These are phyloP conservation scores for Gobiocypris rarus DNA, from an alignment of 2,113 vertebrate genomes.

Conservation along the genomic window DNA sequence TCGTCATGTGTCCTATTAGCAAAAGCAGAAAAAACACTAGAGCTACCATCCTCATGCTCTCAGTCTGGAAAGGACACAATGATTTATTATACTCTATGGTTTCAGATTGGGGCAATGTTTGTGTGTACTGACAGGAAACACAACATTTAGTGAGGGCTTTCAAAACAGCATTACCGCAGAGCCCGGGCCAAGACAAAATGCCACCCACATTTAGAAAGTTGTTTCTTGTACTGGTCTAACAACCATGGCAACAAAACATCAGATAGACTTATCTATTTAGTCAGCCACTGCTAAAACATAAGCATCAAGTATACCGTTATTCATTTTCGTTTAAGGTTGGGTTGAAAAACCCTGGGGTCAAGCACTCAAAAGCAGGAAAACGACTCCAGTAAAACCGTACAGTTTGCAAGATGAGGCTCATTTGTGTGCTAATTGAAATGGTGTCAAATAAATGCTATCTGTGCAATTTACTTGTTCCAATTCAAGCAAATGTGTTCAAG, in stretches of 20 bases:
- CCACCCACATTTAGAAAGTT: constrained; percentile 43
- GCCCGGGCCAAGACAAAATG: constrained; percentile 42
- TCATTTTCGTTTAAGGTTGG: not conserved
- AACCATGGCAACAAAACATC: constrained; percentile 32
- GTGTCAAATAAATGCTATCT: constrained; percentile 30
- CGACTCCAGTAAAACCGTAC: not conserved
- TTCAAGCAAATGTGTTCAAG: constrained; percentile 34
- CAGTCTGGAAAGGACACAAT: constrained; percentile 30
- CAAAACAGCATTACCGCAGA: constrained; percentile 17
- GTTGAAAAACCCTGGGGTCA: not conserved
- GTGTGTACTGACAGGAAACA: constrained; percentile 44
- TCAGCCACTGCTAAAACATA: constrained; percentile 17
- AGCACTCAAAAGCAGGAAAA: constrained; percentile 14
- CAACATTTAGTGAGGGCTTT: constrained; percentile 49
- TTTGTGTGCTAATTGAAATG: constrained; percentile 25
- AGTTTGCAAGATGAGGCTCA: constrained; percentile 9
- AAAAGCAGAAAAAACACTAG: constrained; percentile 11
- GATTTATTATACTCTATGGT: constrained; percentile 24
- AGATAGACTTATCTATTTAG: constrained; percentile 9
- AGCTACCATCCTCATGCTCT: not conserved
- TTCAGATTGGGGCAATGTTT: constrained; percentile 48
- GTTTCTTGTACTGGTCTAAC: constrained; percentile 33
- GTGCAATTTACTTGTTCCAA: constrained; percentile 9
- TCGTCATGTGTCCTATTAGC: not conserved
- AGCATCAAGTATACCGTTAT: not conserved